Conservation (phyloP, 2,113 vertebrate genomes). For the Colistium nudipinnis region DNA sequence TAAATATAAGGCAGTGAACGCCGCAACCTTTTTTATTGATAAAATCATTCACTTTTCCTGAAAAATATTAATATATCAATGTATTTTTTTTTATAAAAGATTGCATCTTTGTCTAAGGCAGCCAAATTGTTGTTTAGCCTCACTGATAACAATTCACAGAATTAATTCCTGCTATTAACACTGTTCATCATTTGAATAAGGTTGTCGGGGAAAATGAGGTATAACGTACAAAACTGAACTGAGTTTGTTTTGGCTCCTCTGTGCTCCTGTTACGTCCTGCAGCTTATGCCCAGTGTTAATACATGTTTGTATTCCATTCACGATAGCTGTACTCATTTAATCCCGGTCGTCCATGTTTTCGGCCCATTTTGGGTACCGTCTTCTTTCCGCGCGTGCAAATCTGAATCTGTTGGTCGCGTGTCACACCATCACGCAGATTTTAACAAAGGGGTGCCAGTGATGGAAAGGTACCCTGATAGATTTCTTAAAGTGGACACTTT, state of each 20-base stretch:
- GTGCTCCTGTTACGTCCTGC: background rate
- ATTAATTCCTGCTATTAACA: background rate
- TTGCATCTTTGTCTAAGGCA: too few species aligned
- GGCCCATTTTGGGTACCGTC: constrained; percentile 13
- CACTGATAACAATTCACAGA: background rate
- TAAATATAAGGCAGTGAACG: background rate
- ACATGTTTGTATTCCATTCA: background rate
- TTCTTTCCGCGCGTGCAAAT: constrained; percentile 43
- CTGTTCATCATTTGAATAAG: background rate
- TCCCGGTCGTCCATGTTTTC: constrained; percentile 31
- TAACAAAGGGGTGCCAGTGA: constrained; percentile 69
- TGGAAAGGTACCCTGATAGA: constrained; percentile 16
- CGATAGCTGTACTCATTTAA: background rate
- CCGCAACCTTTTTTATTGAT: background rate
- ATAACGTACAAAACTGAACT: background rate
- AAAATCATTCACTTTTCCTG: background rate
- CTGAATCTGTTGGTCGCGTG: constrained; percentile 59
- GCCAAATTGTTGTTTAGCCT: background rate
- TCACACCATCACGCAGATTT: constrained; percentile 76
- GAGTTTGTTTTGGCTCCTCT: background rate
- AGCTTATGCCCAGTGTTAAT: background rate
- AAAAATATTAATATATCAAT: background rate
- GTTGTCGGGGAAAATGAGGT: too few species aligned
- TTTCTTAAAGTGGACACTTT: constrained; percentile 37
- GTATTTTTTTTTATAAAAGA: too few species aligned